A percentile compares a stretch with the other conserved stretches of the same genome.
phyloP scores from a whole-genome alignment of 1,140 invertebrate species.

The Sminthurinus signatus region DNA sequence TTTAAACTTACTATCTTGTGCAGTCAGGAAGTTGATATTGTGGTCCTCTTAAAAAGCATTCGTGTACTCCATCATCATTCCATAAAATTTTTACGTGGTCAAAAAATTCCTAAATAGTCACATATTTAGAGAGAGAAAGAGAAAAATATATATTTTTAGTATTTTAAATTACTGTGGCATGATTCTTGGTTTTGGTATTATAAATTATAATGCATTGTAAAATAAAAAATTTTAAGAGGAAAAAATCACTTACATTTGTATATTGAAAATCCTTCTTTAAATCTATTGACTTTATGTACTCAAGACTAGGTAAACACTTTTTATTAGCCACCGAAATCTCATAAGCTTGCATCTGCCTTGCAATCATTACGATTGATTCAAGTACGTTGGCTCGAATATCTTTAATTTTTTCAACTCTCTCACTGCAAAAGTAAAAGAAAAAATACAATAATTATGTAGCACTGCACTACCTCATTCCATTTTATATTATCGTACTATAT shows the following conservation, averaged over 20 bases:
- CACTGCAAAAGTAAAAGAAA: conserved; percentile 47
- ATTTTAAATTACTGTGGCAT: not conserved
- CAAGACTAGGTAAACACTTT: conserved; percentile 49
- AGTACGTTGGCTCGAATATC: conserved; percentile 61
- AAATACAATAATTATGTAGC: too few species aligned
- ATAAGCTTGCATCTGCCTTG: conserved; percentile 52
- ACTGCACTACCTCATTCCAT: too few species aligned
- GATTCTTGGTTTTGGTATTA: not conserved
- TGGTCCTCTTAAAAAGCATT: conserved; percentile 49
- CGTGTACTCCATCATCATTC: conserved; percentile 54
- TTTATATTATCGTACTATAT: too few species aligned
- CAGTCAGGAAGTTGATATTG: conserved; percentile 55
- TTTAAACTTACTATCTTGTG: conserved; percentile 52
- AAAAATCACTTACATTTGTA: conserved; percentile 22
- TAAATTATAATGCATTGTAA: not conserved
- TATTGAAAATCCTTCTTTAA: conserved; percentile 44
- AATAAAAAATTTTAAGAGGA: not conserved
- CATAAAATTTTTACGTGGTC: conserved; percentile 57
- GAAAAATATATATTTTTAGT: not conserved
- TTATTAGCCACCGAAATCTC: conserved; percentile 50
- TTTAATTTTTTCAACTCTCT: conserved; percentile 55
- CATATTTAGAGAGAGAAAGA: conserved; percentile 24
- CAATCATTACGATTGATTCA: conserved; percentile 59
- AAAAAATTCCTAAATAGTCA: conserved; percentile 66
- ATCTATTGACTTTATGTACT: conserved; percentile 54